phyloP scores from a whole-genome alignment of 2,797 vertebrate genomes.

The Pantherophis alleghaniensis region DNA sequence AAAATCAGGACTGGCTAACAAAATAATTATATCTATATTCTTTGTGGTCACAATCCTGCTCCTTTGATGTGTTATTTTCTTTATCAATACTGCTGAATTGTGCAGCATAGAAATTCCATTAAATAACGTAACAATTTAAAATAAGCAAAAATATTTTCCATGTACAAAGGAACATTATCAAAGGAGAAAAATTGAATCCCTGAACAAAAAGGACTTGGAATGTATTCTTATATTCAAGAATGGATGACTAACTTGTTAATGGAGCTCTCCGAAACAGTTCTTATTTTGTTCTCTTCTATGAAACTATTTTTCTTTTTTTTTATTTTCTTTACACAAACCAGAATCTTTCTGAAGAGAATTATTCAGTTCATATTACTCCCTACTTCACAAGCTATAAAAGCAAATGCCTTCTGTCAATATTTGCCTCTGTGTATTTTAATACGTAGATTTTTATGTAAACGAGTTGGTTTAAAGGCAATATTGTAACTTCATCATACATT shows the following conservation, averaged over 20 bases:
- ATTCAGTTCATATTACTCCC: background rate
- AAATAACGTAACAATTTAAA: background rate
- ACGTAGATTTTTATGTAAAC: constrained; percentile 13
- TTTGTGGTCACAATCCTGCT: background rate
- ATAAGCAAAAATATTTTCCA: background rate
- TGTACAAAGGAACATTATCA: background rate
- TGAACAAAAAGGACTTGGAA: background rate
- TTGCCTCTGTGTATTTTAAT: constrained; percentile 13
- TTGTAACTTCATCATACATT: background rate
- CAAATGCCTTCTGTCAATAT: constrained; percentile 16
- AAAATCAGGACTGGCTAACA: background rate
- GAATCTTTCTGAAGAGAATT: background rate
- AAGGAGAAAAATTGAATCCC: background rate
- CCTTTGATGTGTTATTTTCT: background rate
- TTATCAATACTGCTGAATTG: background rate
- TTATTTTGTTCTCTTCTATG: background rate
- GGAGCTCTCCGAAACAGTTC: background rate
- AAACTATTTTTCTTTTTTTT: background rate
- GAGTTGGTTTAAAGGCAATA: background rate
- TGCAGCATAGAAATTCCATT: background rate
- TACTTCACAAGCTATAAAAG: background rate
- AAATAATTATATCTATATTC: background rate
- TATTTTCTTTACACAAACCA: background rate
- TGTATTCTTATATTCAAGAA: background rate
- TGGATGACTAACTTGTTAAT: background rate